These are phyloP conservation scores for Meganola albula DNA, from an alignment of 2,888 invertebrate genomes.

Conservation along the genomic window DNA sequence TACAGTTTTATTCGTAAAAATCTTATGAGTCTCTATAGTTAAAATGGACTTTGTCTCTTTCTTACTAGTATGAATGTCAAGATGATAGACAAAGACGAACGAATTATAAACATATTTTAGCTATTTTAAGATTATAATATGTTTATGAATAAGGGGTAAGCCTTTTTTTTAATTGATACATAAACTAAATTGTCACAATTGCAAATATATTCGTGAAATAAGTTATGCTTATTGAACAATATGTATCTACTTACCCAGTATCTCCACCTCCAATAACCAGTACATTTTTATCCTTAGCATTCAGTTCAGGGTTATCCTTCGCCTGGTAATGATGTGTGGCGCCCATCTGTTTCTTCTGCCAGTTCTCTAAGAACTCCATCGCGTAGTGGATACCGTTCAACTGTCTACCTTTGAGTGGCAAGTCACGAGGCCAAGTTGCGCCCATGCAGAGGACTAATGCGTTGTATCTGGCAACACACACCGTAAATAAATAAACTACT, in stretches of 20 bases:
- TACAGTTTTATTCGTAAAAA: not conserved
- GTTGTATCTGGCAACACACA: conserved; percentile 87
- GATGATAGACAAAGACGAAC: too few species aligned
- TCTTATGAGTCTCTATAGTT: not conserved
- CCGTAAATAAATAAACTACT: too few species aligned
- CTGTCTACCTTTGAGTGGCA: conserved; percentile 90
- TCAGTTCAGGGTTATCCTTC: conserved; percentile 74
- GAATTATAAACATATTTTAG: too few species aligned
- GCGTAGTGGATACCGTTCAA: conserved; percentile 97
- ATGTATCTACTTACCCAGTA: conserved; percentile 78
- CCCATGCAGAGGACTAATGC: conserved; percentile 94
- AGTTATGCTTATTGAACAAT: too few species aligned
- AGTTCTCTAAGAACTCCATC: conserved; percentile 97
- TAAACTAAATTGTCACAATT: too few species aligned
- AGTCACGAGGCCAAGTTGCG: conserved; percentile 97
- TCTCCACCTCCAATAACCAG: conserved; percentile 93
- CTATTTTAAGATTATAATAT: too few species aligned
- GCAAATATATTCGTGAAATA: too few species aligned
- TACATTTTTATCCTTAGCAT: conserved; percentile 95
- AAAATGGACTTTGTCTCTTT: too few species aligned
- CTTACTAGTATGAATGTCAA: too few species aligned
- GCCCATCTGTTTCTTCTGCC: conserved; percentile 96
- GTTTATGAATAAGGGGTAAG: too few species aligned
- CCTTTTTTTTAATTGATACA: too few species aligned
- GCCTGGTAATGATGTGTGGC: conserved; percentile 33